Percentiles rank a stretch among this genome's conserved stretches.
Conservation (phyloP, 2,113 vertebrate species). For the Morone chrysops region DNA sequence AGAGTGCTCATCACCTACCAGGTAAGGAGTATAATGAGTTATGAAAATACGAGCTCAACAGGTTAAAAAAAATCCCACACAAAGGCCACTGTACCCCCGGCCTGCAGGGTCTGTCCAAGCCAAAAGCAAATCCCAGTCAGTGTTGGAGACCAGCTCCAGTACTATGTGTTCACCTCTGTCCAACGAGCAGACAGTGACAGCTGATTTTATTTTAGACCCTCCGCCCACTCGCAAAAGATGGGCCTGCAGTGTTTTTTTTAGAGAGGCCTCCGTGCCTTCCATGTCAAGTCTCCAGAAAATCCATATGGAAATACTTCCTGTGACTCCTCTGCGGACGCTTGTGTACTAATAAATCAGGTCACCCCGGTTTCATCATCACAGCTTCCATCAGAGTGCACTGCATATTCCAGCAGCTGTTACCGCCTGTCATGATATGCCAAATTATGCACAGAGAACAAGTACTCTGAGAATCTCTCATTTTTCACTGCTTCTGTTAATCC, state of each 20-base stretch:
- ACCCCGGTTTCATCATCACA: slow-evolving; percentile 76
- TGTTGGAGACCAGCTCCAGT: slow-evolving; percentile 91
- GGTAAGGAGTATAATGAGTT: slow-evolving; percentile 42
- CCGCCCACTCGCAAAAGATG: slow-evolving; percentile 77
- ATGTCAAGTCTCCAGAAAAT: slow-evolving; percentile 79
- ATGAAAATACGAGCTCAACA: slow-evolving; percentile 52
- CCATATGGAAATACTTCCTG: slow-evolving; percentile 77
- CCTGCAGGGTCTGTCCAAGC: slow-evolving; percentile 72
- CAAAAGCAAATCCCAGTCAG: slow-evolving; percentile 86
- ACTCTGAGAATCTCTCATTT: slow-evolving; percentile 42
- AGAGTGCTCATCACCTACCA: slow-evolving; percentile 76
- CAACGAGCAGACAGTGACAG: slow-evolving; percentile 81
- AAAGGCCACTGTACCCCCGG: slow-evolving; percentile 75
- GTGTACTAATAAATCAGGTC: slow-evolving; percentile 74
- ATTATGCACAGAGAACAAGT: slow-evolving; percentile 45
- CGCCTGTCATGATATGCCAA: slow-evolving; percentile 62
- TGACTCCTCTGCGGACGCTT: slow-evolving; percentile 52
- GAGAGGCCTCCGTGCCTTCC: slow-evolving; percentile 81
- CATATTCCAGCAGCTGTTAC: slow-evolving; percentile 70
- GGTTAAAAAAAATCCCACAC: slow-evolving; percentile 80
- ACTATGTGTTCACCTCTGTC: slow-evolving; percentile 81
- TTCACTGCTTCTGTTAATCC: slow-evolving; percentile 33
- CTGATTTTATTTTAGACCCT: slow-evolving; percentile 90
- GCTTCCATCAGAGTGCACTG: slow-evolving; percentile 43
- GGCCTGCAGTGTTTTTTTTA: slow-evolving; percentile 82